A percentile compares a stretch with the other conserved stretches of the same genome.
Conservation (phyloP, 2,113 vertebrate genomes). For the Numenius arquata region DNA sequence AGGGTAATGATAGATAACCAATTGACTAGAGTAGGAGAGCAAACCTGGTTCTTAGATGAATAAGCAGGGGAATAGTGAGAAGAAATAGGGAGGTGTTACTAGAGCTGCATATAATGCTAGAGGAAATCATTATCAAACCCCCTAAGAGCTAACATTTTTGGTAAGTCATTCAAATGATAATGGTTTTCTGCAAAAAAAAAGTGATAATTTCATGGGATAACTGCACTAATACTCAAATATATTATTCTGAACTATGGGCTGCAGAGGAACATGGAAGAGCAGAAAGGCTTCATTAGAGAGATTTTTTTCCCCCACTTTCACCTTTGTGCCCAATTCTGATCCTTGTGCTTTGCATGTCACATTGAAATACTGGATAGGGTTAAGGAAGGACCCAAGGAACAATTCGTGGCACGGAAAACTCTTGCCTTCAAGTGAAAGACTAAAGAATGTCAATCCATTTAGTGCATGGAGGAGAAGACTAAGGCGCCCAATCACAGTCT, state of each 20-base stretch:
- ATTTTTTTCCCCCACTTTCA: neutral
- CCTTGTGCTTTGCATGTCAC: neutral
- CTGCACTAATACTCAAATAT: neutral
- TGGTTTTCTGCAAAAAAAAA: constrained; percentile 21
- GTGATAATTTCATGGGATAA: neutral
- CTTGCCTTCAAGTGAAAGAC: neutral
- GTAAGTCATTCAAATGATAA: constrained; percentile 16
- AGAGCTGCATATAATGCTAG: neutral
- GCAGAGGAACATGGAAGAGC: neutral
- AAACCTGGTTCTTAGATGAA: neutral
- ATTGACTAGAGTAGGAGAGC: neutral
- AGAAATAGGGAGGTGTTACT: neutral
- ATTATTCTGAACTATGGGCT: neutral
- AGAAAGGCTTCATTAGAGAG: neutral
- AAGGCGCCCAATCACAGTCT: neutral
- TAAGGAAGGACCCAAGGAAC: neutral
- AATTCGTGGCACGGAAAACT: neutral
- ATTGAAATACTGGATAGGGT: neutral
- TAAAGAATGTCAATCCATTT: neutral
- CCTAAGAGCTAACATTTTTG: constrained; percentile 13
- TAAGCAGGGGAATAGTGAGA: neutral
- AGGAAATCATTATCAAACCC: neutral
- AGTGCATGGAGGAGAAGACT: neutral
- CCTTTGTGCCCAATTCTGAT: neutral
- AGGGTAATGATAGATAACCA: constrained; percentile 4